Conservation (phyloP, 2,113 vertebrate species). For the Salvelinus namaycush region DNA sequence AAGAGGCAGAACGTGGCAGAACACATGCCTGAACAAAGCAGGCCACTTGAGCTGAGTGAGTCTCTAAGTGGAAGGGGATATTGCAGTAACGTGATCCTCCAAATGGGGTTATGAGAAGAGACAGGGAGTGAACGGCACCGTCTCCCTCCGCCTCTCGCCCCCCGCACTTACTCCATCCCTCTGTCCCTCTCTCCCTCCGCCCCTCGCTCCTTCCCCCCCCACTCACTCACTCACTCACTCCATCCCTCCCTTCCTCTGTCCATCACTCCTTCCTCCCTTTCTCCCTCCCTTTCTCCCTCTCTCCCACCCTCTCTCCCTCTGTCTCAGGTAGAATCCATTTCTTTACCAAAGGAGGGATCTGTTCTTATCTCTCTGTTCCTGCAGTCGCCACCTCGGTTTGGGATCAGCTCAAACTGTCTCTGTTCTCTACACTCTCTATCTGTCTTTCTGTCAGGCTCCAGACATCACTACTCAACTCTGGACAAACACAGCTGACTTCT, state of each 20-base stretch:
- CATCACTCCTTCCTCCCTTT: background rate
- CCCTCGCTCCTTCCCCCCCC: background rate
- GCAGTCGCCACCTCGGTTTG: slow-evolving; percentile 7
- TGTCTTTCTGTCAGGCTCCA: background rate
- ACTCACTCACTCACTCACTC: background rate
- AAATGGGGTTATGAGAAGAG: slow-evolving; percentile 39
- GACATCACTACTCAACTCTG: background rate
- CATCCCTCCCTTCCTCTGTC: background rate
- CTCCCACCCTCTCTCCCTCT: background rate
- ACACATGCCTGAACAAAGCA: background rate
- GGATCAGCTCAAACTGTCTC: slow-evolving; percentile 1
- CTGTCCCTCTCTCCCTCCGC: too few relatives aligned
- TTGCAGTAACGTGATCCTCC: slow-evolving; percentile 15
- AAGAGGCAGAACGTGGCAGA: background rate
- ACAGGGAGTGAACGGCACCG: slow-evolving; percentile 37
- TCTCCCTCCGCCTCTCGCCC: background rate
- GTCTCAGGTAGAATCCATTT: background rate
- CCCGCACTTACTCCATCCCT: too few relatives aligned
- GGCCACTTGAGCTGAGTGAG: background rate
- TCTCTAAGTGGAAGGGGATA: slow-evolving; percentile 2
- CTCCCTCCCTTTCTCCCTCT: background rate
- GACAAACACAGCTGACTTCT: background rate
- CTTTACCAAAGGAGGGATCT: background rate
- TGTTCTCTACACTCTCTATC: background rate
- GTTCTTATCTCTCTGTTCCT: background rate